Evolutionary conservation across 2,888 invertebrate species (phyloP), one percentile per base, ranked within the genome.

Genomic region (Lissonota sp.): DNA sequence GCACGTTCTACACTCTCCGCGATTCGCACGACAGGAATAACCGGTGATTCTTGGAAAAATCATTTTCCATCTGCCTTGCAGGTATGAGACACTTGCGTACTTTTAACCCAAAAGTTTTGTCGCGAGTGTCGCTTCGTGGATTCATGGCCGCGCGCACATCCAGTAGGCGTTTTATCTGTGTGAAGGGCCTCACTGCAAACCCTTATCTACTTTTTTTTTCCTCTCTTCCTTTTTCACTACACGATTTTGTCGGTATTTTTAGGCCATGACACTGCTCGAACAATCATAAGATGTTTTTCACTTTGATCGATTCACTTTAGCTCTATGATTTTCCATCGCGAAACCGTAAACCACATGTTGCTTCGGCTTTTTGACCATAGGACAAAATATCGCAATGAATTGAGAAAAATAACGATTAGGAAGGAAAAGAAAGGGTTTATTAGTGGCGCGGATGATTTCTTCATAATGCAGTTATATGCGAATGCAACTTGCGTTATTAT

Each of bases 1-100:
- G 85, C 89, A 86, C 88, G 90, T 72, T 82, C 83, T 58, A 81
- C 76, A 73, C 80, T 88, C 79, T 79, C 81, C 26, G 71, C 75
- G 64, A 66, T 86, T 76, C 70, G 82, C 12, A 67, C 67, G 39
- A 64, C 83, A 53, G 57, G 72, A 49, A 10, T 55, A 4, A 14
- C 42, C 63, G 14, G 46, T 14, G 40, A 60, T 26, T 44, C 55
- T 26, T 37, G 62, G 46, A 83, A 81, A 64, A 67, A 58, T 26
- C 37, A 53, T 51, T 77, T 81, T 37, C 73, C 84, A 40, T 63
- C 69, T 51, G 53, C 70, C 44, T n/a, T 63, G 10, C 83, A 88
- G 88, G 88, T 88, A 86, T 60, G 77, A 58, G 16, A n/a, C 5
- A 10, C 26, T 12, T 44, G 49, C 46, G 55, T 40, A 16, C n/a